Evolutionary conservation across 2,113 vertebrate genomes (phyloP).

Genomic region (Felis catus): F.catus_Fca126_mat1.0 CM031413.1:52520501-52521000

Average conservation of each 20-base stretch:
- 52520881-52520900: neutral
- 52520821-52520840: conserved; percentile 16
- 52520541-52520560: conserved; percentile 28
- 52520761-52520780: neutral
- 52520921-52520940: neutral
- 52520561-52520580: conserved; percentile 45
- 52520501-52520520: neutral
- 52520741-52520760: neutral
- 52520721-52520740: neutral
- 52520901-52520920: neutral
- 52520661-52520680: neutral
- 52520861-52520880: conserved; percentile 28
- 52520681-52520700: neutral
- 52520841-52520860: neutral
- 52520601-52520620: conserved; percentile 26
- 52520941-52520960: neutral
- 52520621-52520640: neutral
- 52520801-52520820: conserved; percentile 34
- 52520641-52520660: conserved; percentile 10
- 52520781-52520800: neutral
- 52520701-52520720: conserved; percentile 6
- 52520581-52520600: neutral
- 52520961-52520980: neutral
- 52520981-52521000: conserved; percentile 97
- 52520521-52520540: neutral